A percentile compares a stretch with the other conserved stretches of the same genome.
These are phyloP conservation scores for Hystrix brachyura DNA, from an alignment of 2,113 vertebrate species.

Conservation along the genomic window DNA sequence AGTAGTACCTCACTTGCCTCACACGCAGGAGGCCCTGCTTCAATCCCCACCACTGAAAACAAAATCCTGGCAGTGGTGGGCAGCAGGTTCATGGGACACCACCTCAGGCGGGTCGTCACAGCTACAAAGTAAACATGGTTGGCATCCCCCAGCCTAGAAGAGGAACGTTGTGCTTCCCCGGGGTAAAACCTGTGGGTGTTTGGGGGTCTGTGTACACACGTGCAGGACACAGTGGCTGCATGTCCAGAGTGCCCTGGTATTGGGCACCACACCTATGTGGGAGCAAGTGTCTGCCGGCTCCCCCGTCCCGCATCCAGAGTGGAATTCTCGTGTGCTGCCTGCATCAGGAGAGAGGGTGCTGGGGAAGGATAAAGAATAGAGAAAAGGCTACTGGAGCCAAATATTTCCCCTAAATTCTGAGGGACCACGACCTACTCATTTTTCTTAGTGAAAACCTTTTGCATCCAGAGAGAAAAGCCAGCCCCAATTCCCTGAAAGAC, in stretches of 20 bases:
- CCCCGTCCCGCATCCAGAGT: neutral
- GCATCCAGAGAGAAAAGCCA: neutral
- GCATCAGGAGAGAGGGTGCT: neutral
- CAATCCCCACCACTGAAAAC: neutral
- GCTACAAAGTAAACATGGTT: neutral
- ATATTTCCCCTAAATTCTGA: constrained; percentile 30
- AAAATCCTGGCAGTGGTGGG: neutral
- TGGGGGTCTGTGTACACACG: neutral
- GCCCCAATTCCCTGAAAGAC: neutral
- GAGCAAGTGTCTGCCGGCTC: neutral
- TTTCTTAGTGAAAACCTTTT: constrained; percentile 25
- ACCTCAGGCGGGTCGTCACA: neutral
- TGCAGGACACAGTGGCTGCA: neutral
- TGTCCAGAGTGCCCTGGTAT: neutral
- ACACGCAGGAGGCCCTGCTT: neutral
- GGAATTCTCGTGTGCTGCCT: neutral
- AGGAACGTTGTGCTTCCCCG: neutral
- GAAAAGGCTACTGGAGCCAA: neutral
- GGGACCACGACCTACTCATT: neutral
- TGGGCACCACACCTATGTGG: neutral
- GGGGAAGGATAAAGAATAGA: neutral
- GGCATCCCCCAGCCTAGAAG: neutral
- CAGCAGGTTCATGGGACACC: neutral
- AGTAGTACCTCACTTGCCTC: neutral
- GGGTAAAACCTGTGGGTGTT: neutral